Evolutionary conservation across 1,140 invertebrate genomes (phyloP), one percentile per base, ranked within the genome.

Genomic region (Euwallacea similis): DNA sequence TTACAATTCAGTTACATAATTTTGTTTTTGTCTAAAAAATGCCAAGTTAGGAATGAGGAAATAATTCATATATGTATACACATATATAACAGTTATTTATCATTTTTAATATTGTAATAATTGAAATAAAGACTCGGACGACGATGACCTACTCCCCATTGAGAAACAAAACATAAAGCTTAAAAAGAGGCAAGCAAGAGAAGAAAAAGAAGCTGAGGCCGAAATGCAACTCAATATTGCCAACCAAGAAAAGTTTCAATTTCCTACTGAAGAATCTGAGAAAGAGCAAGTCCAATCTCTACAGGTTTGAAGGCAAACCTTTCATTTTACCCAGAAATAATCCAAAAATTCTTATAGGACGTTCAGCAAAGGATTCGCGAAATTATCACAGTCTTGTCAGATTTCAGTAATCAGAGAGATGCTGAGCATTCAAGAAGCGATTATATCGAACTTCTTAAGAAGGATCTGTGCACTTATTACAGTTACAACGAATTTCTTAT

Each of bases 401-500:
- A 99, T 83, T 99, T 99, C 78, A 93, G 88, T 73, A 89, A 87
- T 62, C 84, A 93, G 62, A 87, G 92, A 69, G 89, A 97, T 79
- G 81, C 86, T 33, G 89, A 88, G 42, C 91, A 90, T 77, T 88
- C 89, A 41, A 85, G 96, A 56, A 84, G 86, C 58, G 96, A 98
- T 70, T 99, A 99, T 79, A 81, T 92, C 0, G 85, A 89, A 0
- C 83, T 96, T 7, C 83, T 99, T 16, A 85, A 86, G 59, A 88
- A 88, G 74, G 97, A 99, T 85, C 84, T 98, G 10, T 98, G 96
- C 78, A 85, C 87, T n/a, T 98, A 98, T 82, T 99, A 98, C 83
- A 95, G 93, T 79, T 99, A 99, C 78, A 99, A 99, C 85, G 88
- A 93, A 70, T 99, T 94, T 82, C 82, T 99, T 9, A 98, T 99